Evolutionary conservation across 2,113 vertebrate species (phyloP).

Genomic region (Microtus richardsoni): DNA sequence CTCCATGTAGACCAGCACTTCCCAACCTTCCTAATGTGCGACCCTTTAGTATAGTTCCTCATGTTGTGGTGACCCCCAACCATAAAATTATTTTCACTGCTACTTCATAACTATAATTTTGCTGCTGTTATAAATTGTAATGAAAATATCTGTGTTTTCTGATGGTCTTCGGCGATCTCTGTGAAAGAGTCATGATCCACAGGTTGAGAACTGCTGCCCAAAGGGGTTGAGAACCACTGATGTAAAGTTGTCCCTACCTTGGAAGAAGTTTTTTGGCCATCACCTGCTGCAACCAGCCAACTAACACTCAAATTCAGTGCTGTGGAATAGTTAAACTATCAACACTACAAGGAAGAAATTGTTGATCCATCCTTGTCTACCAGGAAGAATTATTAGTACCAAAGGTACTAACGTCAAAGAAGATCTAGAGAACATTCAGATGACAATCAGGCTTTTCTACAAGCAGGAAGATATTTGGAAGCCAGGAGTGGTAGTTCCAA

Average conservation of each 20-base stretch:
- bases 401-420: background rate
- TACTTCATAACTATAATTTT: background rate
- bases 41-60: background rate
- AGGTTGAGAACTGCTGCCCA: background rate
- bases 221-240: background rate
- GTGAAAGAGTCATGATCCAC: background rate
- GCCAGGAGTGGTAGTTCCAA: background rate
- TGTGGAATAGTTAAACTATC: background rate
- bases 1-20: background rate
- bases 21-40: background rate
- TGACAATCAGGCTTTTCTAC: background rate
- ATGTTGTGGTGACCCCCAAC: background rate
- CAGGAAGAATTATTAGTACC: background rate
- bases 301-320: background rate
- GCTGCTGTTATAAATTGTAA: background rate
- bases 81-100: background rate
- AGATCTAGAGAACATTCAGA: background rate
- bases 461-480: background rate
- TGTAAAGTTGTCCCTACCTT: background rate
- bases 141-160: background rate
- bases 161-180: background rate
- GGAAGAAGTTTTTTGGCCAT: background rate
- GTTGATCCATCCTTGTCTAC: background rate
- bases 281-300: background rate
- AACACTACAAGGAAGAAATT: background rate